phyloP scores from a whole-genome alignment of 2,113 vertebrate species.

The Caretta caretta region DNA sequence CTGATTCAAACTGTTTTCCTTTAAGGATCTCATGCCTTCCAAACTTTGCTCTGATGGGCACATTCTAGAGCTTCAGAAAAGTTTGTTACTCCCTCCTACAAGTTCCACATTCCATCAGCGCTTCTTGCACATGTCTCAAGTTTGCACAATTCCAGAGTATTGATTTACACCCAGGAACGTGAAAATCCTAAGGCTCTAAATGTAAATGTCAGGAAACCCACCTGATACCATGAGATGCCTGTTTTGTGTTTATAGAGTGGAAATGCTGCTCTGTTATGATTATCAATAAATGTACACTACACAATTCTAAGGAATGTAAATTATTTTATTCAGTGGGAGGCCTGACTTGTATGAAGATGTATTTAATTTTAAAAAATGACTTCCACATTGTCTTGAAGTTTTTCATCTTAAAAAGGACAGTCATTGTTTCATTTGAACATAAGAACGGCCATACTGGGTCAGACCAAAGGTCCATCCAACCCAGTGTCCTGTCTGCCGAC shows the following conservation, averaged over 20 bases:
- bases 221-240: neutral
- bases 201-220: neutral
- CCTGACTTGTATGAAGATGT: neutral
- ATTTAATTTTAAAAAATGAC: neutral
- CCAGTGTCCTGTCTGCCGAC: no score
- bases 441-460: no score
- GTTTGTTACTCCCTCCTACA: slow-evolving; percentile 6
- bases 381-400: neutral
- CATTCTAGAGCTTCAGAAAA: neutral
- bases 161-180: slow-evolving; percentile 10
- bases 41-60: neutral
- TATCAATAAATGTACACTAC: neutral
- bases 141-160: slow-evolving; percentile 35
- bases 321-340: neutral
- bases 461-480: no score
- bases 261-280: neutral
- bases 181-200: neutral
- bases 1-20: slow-evolving; percentile 18
- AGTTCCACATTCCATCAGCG: slow-evolving; percentile 1
- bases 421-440: neutral
- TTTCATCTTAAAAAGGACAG: neutral
- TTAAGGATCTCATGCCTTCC: slow-evolving; percentile 16
- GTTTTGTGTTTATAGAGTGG: neutral
- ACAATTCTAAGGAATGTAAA: neutral
- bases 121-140: neutral